Evolutionary conservation across 2,888 invertebrate species (phyloP).

Genomic region (Oligia fasciuncula): DNA sequence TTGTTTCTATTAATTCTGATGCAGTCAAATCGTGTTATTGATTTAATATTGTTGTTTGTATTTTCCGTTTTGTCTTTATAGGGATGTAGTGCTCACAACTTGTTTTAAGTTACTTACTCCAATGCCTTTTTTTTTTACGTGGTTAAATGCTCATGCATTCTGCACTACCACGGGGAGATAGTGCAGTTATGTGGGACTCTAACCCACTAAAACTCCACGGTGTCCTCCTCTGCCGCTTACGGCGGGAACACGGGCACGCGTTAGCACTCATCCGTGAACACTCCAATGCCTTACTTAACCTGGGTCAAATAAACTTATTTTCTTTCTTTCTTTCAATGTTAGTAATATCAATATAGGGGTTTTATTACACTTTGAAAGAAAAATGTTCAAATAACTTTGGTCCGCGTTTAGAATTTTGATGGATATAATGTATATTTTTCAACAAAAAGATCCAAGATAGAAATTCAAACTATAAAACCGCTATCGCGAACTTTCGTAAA

Average conservation of each 20-base stretch:
- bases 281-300: neutral
- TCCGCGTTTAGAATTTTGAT: neutral
- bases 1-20: constrained; percentile 9
- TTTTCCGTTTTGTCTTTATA: neutral
- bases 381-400: neutral
- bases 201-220: too few relatives aligned
- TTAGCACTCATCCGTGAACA: too few relatives aligned
- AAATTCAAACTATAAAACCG: neutral
- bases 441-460: neutral
- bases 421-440: neutral
- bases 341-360: neutral
- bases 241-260: too few relatives aligned
- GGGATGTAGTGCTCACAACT: neutral
- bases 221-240: too few relatives aligned
- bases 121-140: too few relatives aligned
- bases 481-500: neutral
- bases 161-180: too few relatives aligned
- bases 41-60: constrained; percentile 8
- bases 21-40: constrained; percentile 2
- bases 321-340: neutral
- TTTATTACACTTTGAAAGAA: neutral
- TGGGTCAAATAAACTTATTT: neutral
- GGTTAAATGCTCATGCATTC: too few relatives aligned
- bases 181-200: too few relatives aligned
- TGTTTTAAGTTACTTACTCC: neutral